Evolutionary conservation across 2,888 invertebrate genomes (phyloP).

Genomic region (Dendrolimus pini): DNA sequence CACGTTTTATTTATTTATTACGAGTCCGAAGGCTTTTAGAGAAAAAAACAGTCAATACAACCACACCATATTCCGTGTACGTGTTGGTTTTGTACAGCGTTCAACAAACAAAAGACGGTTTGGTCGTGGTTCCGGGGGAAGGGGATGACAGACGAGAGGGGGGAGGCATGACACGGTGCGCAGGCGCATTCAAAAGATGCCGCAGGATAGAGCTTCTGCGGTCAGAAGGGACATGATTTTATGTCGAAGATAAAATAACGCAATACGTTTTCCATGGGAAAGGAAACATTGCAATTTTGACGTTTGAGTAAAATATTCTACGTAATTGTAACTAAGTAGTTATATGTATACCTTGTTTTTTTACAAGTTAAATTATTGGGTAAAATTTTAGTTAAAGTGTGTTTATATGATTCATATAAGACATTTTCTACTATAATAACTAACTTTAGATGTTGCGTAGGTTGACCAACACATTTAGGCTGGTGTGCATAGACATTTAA

Average conservation of each 20-base stretch:
- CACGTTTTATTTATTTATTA: slow-evolving; percentile 7
- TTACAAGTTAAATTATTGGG: no score
- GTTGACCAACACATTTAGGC: no score
- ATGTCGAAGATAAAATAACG: background rate
- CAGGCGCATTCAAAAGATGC: slow-evolving; percentile 60
- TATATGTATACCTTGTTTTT: no score
- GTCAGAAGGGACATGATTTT: slow-evolving; percentile 30
- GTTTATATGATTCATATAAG: no score
- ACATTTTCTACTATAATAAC: no score
- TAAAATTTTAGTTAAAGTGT: no score
- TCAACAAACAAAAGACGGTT: slow-evolving; percentile 66
- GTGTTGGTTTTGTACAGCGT: slow-evolving; percentile 58
- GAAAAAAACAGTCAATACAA: slow-evolving; percentile 28
- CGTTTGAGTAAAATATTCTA: no score
- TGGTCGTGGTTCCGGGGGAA: slow-evolving; percentile 33
- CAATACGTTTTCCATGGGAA: background rate
- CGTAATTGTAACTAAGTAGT: no score
- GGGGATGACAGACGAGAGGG: slow-evolving; percentile 14
- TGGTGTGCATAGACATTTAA: no score
- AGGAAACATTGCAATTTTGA: background rate
- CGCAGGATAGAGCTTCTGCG: slow-evolving; percentile 52
- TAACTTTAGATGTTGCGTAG: no score
- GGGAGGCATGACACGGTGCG: slow-evolving; percentile 45
- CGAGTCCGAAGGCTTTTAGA: slow-evolving; percentile 18
- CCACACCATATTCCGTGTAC: slow-evolving; percentile 38